Percentiles rank a stretch among this genome's conserved stretches.
Conservation (phyloP, 2,888 invertebrate genomes). For the Acanthacorydalis orientalis region DNA sequence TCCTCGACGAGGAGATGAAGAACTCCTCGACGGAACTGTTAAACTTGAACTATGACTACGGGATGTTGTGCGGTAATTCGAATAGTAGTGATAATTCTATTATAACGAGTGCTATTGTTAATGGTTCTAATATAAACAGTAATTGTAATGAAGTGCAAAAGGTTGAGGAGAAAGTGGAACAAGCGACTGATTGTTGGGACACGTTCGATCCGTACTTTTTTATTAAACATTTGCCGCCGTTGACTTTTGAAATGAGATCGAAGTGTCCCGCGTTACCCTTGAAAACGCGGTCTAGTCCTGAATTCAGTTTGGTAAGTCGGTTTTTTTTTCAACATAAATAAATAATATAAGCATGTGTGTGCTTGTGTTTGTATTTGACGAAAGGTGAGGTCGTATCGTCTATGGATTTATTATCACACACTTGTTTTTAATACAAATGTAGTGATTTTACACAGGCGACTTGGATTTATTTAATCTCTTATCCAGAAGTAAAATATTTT, state of each 20-base stretch:
- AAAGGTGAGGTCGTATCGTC: too few species aligned
- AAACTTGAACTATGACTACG: slow-evolving; percentile 18
- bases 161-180: slow-evolving; percentile 7
- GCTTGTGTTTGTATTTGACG: too few species aligned
- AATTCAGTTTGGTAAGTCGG: slow-evolving; percentile 54
- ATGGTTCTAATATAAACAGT: background rate
- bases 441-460: too few species aligned
- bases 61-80: slow-evolving; percentile 11
- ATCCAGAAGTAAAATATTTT: too few species aligned
- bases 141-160: background rate
- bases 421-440: too few species aligned
- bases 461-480: too few species aligned
- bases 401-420: too few species aligned
- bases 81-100: slow-evolving; percentile 8
- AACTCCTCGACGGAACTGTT: slow-evolving; percentile 22
- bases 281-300: slow-evolving; percentile 82
- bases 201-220: slow-evolving; percentile 81
- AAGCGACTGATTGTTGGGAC: slow-evolving; percentile 48
- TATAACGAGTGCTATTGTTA: slow-evolving; percentile 12
- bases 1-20: slow-evolving; percentile 32
- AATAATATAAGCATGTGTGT: too few species aligned
- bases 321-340: too few species aligned
- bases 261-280: slow-evolving; percentile 72
- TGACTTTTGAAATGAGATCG: slow-evolving; percentile 57
- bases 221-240: slow-evolving; percentile 76